Evolutionary conservation across 2,113 vertebrate genomes (phyloP).

Genomic region (Shinisaurus crocodilurus): DNA sequence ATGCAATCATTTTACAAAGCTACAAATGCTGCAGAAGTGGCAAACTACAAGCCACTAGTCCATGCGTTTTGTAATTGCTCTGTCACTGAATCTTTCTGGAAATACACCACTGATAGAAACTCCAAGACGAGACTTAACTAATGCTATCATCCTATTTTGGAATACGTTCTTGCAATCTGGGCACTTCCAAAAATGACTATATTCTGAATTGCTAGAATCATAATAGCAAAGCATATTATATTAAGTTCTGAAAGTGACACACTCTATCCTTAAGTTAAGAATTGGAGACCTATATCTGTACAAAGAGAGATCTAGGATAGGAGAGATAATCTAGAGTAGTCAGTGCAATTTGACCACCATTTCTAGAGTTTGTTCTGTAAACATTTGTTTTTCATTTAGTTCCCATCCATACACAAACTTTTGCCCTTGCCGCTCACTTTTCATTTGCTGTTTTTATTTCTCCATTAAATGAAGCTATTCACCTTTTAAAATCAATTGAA

Average conservation of each 20-base stretch:
- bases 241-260: background rate
- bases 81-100: background rate
- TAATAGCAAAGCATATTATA: background rate
- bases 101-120: background rate
- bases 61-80: too few species aligned
- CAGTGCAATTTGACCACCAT: background rate
- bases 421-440: background rate
- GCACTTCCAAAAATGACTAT: background rate
- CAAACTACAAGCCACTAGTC: background rate
- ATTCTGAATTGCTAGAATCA: background rate
- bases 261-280: background rate
- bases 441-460: background rate
- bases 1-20: background rate
- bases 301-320: too few species aligned
- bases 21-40: background rate
- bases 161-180: background rate
- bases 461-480: background rate
- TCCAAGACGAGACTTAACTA: background rate
- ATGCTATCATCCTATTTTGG: background rate
- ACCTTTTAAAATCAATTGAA: background rate
- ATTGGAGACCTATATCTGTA: background rate
- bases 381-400: background rate
- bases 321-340: background rate
- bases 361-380: background rate
- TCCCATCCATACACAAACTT: background rate